phyloP scores from a whole-genome alignment of 2,888 invertebrate genomes.

The Drosophila neotestacea region DNA sequence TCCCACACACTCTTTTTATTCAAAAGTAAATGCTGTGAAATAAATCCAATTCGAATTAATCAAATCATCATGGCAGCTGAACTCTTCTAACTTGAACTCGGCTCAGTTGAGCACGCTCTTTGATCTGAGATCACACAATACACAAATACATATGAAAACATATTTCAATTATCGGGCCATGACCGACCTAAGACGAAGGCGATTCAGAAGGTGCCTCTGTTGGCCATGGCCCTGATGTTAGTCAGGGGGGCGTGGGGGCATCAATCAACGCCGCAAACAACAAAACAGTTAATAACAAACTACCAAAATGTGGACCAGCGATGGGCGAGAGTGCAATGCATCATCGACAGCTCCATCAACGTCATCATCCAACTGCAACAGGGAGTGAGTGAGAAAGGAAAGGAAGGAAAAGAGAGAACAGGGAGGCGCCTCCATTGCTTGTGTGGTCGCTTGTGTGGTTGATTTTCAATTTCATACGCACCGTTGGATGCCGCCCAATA shows the following conservation, averaged over 20 bases:
- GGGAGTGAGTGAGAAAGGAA: neutral
- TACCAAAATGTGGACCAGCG: constrained; percentile 49
- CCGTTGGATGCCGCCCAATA: constrained; percentile 69
- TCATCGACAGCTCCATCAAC: constrained; percentile 67
- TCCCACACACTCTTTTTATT: neutral
- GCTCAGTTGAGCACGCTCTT: constrained; percentile 46
- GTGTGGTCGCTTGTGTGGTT: constrained; percentile 71
- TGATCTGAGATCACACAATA: constrained; percentile 58
- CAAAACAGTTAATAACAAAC: constrained; percentile 64
- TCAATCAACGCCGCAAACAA: constrained; percentile 75
- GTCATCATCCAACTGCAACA: constrained; percentile 40
- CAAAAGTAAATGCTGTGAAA: constrained; percentile 25
- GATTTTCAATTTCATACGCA: constrained; percentile 79
- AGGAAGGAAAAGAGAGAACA: neutral
- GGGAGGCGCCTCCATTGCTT: constrained; percentile 48
- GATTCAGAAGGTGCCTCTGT: constrained; percentile 54
- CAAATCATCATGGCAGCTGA: constrained; percentile 68
- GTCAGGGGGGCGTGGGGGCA: constrained; percentile 58
- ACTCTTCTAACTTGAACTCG: constrained; percentile 22
- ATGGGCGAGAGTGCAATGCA: constrained; percentile 44
- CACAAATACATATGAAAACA: constrained; percentile 45
- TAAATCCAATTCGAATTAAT: constrained; percentile 71
- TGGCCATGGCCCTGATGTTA: constrained; percentile 35
- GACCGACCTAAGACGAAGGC: constrained; percentile 65
- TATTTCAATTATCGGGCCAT: constrained; percentile 80